Base-by-base conservation (phyloP, 2,888 invertebrate species). In the Cryptocephalus primarius region DNA sequence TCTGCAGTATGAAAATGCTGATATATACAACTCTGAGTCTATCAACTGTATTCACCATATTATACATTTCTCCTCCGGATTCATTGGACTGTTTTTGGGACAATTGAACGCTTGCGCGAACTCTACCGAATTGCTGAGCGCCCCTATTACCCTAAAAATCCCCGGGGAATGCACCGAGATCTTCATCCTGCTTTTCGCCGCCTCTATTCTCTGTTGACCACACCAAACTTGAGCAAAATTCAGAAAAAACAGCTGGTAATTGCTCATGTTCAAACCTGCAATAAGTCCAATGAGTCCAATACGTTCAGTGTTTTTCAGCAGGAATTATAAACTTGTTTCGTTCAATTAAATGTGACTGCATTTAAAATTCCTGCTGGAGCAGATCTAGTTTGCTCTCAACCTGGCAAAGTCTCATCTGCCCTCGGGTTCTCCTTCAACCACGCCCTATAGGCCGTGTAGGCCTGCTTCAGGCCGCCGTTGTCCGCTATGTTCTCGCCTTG, bases 401-500 rank as follows among this genome's bases (percentile, higher is more conserved):
- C 82, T 0, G 85, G 81, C 55, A 92, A 62, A 44, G 80, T 75
- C 63, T 87, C 85, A 48, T 71, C 71, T 1, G 70, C 71, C 1
- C 76, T 69, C 0, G 81, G 80, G 60, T 88, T 76, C 10, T 72
- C 67, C 38, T 69, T 65, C 9, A 87, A 71, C 86, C 89, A 91
- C 54, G 80, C 79, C 54, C 83, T 75, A 67, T 91, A 93, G 1
- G 92, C 91, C 40, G 54, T 48, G 42, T 58, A 95, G 0, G 94
- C 88, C 68, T 94, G 90, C 62, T 94, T 91, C 44, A 96, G 78
- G 0, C 95, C 95, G 31, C 95, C 95, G 64, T 95, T 95, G 66
- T 96, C 96, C 0, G 95, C 95, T 60, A 96, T 95, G 64, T 96
- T 95, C 70, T 95, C 95, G 1, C 89, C 89, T 73, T 81, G 69